These are phyloP conservation scores for Buceros bicornis DNA, from an alignment of 2,797 vertebrate species.

Conservation along the genomic window DNA sequence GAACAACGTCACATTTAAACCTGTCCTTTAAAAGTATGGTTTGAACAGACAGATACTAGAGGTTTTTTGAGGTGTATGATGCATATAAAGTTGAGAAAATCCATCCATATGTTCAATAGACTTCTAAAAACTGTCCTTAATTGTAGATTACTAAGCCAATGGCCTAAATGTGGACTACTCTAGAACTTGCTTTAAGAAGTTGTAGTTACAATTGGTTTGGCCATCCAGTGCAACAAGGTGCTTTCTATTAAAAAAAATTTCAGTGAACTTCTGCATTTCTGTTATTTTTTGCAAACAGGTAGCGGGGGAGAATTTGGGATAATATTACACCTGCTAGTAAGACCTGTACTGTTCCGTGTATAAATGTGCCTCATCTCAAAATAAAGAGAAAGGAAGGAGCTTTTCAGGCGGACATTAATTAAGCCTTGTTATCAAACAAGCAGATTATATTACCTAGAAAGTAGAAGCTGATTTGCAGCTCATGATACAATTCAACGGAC, in stretches of 20 bases:
- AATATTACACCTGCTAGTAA: slow-evolving; percentile 21
- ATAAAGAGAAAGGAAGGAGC: slow-evolving; percentile 47
- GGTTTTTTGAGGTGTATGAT: slow-evolving; percentile 27
- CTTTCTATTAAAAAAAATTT: slow-evolving; percentile 11
- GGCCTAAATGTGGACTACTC: slow-evolving; percentile 23
- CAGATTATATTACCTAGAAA: slow-evolving; percentile 71
- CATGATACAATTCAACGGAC: slow-evolving; percentile 75
- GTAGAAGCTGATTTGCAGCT: slow-evolving; percentile 65
- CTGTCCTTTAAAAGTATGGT: slow-evolving; percentile 33
- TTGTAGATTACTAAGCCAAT: slow-evolving; percentile 37
- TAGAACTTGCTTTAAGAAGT: background rate
- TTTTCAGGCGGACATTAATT: slow-evolving; percentile 70
- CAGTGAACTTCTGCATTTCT: slow-evolving; percentile 6
- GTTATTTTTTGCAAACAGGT: slow-evolving; percentile 3
- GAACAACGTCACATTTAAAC: slow-evolving; percentile 64
- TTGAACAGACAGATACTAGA: slow-evolving; percentile 40
- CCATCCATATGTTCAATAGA: slow-evolving; percentile 58
- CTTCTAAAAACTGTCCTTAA: slow-evolving; percentile 60
- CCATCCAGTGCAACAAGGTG: background rate
- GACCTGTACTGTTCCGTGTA: background rate
- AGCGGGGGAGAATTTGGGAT: slow-evolving; percentile 23
- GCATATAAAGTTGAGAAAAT: slow-evolving; percentile 48
- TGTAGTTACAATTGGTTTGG: slow-evolving; percentile 7
- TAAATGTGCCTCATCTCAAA: slow-evolving; percentile 23
- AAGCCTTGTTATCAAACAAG: slow-evolving; percentile 69